Base-by-base conservation (phyloP, 2,113 vertebrate species). In the Cyprinodon variegatus region DNA sequence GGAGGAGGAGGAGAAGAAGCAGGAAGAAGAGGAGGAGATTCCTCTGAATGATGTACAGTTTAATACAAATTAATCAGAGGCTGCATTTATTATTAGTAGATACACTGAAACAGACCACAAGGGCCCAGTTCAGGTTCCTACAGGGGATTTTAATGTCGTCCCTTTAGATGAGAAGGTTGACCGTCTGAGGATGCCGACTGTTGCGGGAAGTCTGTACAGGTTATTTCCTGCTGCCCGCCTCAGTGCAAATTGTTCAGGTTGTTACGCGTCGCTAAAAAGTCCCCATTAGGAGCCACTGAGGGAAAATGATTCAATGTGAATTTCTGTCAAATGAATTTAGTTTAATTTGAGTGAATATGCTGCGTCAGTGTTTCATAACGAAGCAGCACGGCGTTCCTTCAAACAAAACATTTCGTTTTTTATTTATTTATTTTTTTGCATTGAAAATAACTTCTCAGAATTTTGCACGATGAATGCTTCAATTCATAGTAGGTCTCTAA, bases 1-100 rank as follows among this genome's bases (percentile, higher is more conserved):
- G 85, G 93, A 94, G 78, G 94, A 95, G 41, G 88, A 94, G 83
- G 94, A 95, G 39, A 74, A 89, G 77, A 94, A 95, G 62, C 71
- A 89, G 64, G 75, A 89, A 81, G 93, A 94, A 82, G 94, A 94
- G 76, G 95, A 96, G 63, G 91, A 94, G 53, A 90, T 92, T 48
- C 78, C 76, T 7, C 70, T 90, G 37, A 78, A 87, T 17, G 88
- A 88, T 85, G 90, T 93, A 81, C 3, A 12, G 20, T 57, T 57
- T 57, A 20, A 57, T 57, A 6, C 6, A 20, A 53, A 14, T 37
- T 4, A 45, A 0, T 36, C 9, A 61, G 4, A 73, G 38, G 12
- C n/a, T n/a, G 7, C 9, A 10, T 11, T 10, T 36, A 39, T 8
- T 12, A 8, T 39, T 11, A 41, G 17, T 20, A 39, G 15, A 40